phyloP scores from a whole-genome alignment of 1,140 invertebrate species.

The Lordiphosa collinella region DNA sequence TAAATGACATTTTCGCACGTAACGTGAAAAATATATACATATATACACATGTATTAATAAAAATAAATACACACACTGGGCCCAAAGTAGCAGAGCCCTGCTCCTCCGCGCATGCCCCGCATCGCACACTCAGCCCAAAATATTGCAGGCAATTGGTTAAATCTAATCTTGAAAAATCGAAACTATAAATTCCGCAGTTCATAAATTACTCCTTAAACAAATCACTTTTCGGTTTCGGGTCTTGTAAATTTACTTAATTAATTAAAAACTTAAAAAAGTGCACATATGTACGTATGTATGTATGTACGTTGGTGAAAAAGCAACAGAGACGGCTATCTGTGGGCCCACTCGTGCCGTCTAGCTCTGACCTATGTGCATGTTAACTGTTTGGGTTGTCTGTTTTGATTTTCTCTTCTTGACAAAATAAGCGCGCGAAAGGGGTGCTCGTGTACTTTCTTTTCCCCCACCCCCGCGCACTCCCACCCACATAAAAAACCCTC shows the following conservation, averaged over 20 bases:
- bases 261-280: slow-evolving; percentile 40
- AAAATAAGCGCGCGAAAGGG: slow-evolving; percentile 74
- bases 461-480: slow-evolving; percentile 16
- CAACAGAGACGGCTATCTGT: slow-evolving; percentile 27
- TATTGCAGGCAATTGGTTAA: not conserved
- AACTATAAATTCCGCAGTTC: not conserved
- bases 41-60: slow-evolving; percentile 53
- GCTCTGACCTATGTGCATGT: slow-evolving; percentile 27
- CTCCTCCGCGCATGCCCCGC: slow-evolving; percentile 35
- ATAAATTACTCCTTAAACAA: slow-evolving; percentile 19
- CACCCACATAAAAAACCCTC: not conserved
- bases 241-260: slow-evolving; percentile 41
- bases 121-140: not conserved
- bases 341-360: slow-evolving; percentile 5
- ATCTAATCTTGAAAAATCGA: not conserved
- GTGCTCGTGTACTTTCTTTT: slow-evolving; percentile 75
- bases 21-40: slow-evolving; percentile 51
- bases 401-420: slow-evolving; percentile 71
- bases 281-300: slow-evolving; percentile 9
- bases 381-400: slow-evolving; percentile 52
- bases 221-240: slow-evolving; percentile 4
- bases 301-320: slow-evolving; percentile 29
- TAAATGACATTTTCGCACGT: slow-evolving; percentile 60
- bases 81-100: slow-evolving; percentile 25
- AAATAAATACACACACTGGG: slow-evolving; percentile 51